Base-by-base conservation (phyloP, 1,140 invertebrate species). In the Neodiprion lecontei region DNA sequence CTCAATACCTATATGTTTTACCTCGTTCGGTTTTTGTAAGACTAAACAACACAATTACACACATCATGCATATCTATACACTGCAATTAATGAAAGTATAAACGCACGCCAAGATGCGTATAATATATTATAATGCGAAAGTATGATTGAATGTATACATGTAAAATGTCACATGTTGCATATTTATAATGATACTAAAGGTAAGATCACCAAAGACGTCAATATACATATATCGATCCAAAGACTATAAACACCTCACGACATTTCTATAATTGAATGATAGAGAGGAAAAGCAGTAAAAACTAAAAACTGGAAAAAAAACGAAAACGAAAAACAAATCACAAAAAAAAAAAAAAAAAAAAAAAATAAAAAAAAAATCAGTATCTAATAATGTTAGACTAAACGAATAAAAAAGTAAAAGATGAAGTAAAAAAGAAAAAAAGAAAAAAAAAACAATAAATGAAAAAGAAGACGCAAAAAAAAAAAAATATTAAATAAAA, bases 161-260 rank as follows among this genome's bases (percentile, higher is more conserved):
- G n/a, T 61, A 61, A 5, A 61, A 61, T 61, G 53, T 12, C n/a
- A 14, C n/a, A 40, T 40, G 28, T 40, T 40, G 28, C 28, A 40
- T 40, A 40, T 40, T 40, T 40, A 9, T 14, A 61, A 61, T 61
- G 11, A 61, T 61, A 61, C 53, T 65, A 74, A 79, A 78, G 71
- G 67, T 50, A 11, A 76, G 17, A 78, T 77, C 77, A 77, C 83
- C 83, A 84, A 84, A 84, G 83, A 84, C 77, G 77, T 81, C 79
- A 76, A 73, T 69, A 61, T 74, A 78, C 74, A 73, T 69, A 61
- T 74, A 78, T 76, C 74, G 75, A 81, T 78, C 82, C 81, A 83
- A 84, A 84, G 81, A 83, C 71, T 72, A 67, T 2, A 76, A 69
- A 61, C 50, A 66, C 79, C 71, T 48, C 79, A 80, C 74, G 79